Base-by-base conservation (phyloP, 1,140 invertebrate species). In the Brachionus paranguensis region DNA sequence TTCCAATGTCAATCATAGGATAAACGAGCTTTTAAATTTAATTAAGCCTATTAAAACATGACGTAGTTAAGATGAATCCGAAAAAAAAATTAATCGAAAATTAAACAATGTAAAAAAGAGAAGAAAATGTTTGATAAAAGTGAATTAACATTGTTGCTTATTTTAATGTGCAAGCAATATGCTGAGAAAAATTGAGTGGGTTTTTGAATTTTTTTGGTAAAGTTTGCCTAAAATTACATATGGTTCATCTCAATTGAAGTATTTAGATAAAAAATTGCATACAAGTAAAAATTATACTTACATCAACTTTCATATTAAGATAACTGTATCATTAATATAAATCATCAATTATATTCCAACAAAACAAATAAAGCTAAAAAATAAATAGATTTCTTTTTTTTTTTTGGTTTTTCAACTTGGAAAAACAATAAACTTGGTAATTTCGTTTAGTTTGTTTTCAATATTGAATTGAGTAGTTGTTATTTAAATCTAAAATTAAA, bases 271-370 rank as follows among this genome's bases (percentile, higher is more conserved):
- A 64, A 64, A 64, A 11, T 24, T 64, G 55, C 24, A 64, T 24
- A 64, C 4, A 27, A 27, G 3, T 14, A 37, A 68, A 68, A 10
- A 33, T 37, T 37, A 27, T 68, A 68, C 65, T 68, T 29, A 68
- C 65, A 68, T 68, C 14, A 68, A 68, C 11, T 68, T 37, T 68
- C 65, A 68, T 68, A 68, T 68, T 68, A 68, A 33, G 65, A 68
- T 68, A 68, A 68, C 6, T 68, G 10, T 68, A 68, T 68, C 65
- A 68, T 68, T 68, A 68, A 68, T 68, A 68, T 68, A 68, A 68
- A 68, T 60, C 65, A 68, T 68, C 33, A 68, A 68, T 68, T 68
- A n/a, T 68, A 68, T 68, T 68, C 65, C 65, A 68, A 29, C 65
- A 4, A 68, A 68, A 68, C 4, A 68, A 65, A 20, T 65, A 65